phyloP scores from a whole-genome alignment of 2,888 invertebrate species.

The Sphaerophoria rueppellii region DNA sequence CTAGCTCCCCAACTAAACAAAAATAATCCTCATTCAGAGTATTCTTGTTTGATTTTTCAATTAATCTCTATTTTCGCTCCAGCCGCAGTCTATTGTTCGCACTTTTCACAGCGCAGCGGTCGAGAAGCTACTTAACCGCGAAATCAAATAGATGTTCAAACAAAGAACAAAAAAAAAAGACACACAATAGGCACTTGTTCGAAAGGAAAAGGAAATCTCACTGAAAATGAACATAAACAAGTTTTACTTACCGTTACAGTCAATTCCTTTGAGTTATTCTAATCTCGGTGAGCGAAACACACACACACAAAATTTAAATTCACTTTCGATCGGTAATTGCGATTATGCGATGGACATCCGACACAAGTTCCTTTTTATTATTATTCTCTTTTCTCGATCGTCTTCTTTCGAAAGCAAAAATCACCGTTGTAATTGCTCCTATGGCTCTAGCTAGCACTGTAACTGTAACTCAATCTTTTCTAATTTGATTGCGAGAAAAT shows the following conservation, averaged over 20 bases:
- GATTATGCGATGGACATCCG: not conserved
- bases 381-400: not conserved
- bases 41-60: constrained; percentile 33
- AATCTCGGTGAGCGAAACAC: not conserved
- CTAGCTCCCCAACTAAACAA: constrained; percentile 8
- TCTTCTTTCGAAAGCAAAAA: not conserved
- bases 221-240: constrained; percentile 1
- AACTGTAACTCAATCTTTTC: constrained; percentile 61
- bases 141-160: not conserved
- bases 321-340: not conserved
- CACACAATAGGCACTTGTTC: not conserved
- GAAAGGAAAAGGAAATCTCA: constrained; percentile 36
- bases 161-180: not conserved
- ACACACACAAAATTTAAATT: not conserved
- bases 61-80: constrained; percentile 29
- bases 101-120: not conserved
- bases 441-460: not conserved
- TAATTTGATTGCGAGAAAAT: constrained; percentile 66
- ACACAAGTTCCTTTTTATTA: not conserved
- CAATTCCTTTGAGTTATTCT: constrained; percentile 3
- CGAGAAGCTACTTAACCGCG: constrained; percentile 8
- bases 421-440: not conserved
- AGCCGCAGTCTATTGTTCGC: constrained; percentile 20
- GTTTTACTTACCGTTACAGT: constrained; percentile 36
- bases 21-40: constrained; percentile 9